phyloP scores from a whole-genome alignment of 1,140 invertebrate genomes.

The Diplogasteroides magnus region DNA sequence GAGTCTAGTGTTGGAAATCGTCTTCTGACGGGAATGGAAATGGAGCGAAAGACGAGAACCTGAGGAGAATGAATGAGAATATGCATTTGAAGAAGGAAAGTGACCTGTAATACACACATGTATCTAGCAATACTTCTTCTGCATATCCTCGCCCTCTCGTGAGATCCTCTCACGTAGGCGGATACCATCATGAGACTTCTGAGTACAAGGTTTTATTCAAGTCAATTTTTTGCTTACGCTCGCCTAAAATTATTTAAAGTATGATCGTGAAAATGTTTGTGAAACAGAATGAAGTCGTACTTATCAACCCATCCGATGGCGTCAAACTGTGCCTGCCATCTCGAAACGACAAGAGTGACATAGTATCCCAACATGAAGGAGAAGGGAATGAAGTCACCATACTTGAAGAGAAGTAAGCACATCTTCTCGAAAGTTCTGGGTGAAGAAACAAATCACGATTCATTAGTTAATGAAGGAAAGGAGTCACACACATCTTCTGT shows the following conservation, averaged over 20 bases:
- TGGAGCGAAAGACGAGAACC: conserved; percentile 74
- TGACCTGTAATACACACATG: conserved; percentile 66
- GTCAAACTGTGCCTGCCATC: conserved; percentile 58
- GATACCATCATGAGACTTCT: conserved; percentile 66
- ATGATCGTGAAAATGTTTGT: background rate
- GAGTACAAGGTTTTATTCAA: too few relatives aligned
- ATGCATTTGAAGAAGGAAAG: background rate
- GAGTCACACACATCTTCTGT: background rate
- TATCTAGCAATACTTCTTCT: conserved; percentile 80
- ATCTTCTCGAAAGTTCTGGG: background rate
- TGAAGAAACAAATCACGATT: too few relatives aligned
- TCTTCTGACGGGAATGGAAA: conserved; percentile 81
- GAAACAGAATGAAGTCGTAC: conserved; percentile 9
- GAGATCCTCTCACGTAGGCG: conserved; percentile 62
- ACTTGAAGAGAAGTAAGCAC: background rate
- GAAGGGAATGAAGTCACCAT: conserved; percentile 47
- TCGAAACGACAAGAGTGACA: conserved; percentile 56
- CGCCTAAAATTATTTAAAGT: too few relatives aligned
- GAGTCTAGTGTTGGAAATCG: conserved; percentile 81
- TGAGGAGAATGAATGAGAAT: conserved; percentile 55
- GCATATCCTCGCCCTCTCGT: conserved; percentile 78
- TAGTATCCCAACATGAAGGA: conserved; percentile 58
- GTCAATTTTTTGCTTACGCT: too few relatives aligned
- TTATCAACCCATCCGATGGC: conserved; percentile 46
- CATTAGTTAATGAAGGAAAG: background rate